Evolutionary conservation across 1,140 invertebrate genomes (phyloP), one percentile per base, ranked within the genome.

Genomic region (Asbolus verrucosus): DNA sequence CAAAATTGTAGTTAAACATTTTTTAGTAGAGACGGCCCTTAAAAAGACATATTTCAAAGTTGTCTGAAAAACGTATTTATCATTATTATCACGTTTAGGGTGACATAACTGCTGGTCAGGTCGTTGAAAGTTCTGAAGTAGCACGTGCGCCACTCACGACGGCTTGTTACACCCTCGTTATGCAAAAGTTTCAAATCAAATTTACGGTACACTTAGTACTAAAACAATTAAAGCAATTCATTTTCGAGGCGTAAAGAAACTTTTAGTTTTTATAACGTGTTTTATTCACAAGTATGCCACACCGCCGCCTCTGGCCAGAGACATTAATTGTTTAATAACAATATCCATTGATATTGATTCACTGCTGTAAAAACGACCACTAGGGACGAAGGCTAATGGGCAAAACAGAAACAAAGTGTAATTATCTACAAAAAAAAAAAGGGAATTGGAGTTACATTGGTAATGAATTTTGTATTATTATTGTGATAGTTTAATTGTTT

Each of bases 11-110:
- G n/a, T n/a, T n/a, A n/a, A 30, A 30, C 27, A 5, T 4, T 36
- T 36, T n/a, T 36, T 36, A 36, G 33, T 11, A 11, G 33, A 4
- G 11, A 36, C 5, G 5, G 16, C 13, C 18, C 21, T 54, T 54
- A 54, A 54, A 54, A 54, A 54, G 46, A 16, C 46, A 54, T 54
- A 54, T 30, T 54, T 54, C 46, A 54, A 24, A 54, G 46, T 54
- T 24, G 46, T 21, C 19, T 11, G 46, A 65, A 65, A 65, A 43
- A 24, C 62, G 46, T 46, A 65, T 62, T 71, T 69, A 67, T 71
- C 67, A 75, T 75, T 75, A 75, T 71, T 68, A 71, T 73, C 74
- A 73, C 74, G 74, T 75, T 73, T 68, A 38, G 30, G 65, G 36
- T 59, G 27, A 66, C 70, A 68, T 68, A 68, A 69, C 38, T 66